Base-by-base conservation (phyloP, 2,797 vertebrate genomes). In the Tauraco hartlaubi region DNA sequence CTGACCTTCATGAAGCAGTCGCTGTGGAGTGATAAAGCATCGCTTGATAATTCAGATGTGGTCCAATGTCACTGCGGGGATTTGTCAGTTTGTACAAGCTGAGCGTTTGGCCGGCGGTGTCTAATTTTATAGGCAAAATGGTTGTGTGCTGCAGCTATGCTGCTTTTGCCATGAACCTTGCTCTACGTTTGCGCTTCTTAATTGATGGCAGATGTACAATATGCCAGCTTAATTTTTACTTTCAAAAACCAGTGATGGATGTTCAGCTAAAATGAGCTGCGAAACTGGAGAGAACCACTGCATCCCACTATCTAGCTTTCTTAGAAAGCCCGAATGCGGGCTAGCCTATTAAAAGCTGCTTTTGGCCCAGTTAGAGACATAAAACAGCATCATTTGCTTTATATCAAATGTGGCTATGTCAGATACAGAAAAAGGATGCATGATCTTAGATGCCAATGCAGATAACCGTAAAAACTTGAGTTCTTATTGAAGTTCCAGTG, bases 391-490 rank as follows among this genome's bases (percentile, higher is more conserved):
- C 20, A 21, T 73, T 78, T 88, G 81, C 72, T 69, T 6, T 39
- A 5, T 76, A 74, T 88, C 44, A 62, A 62, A 15, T 61, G 23
- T 10, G 33, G 11, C 31, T 68, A 5, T 54, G 19, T 67, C 63
- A 73, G 67, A 76, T 58, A 31, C 51, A 46, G 81, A 71, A 55
- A 59, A 49, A 72, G 9, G 26, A 15, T 46, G 37, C 43, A 0
- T 5, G 43, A 56, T 69, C 73, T 90, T 73, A 86, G 85, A 90
- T 88, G 90, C 77, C 75, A 71, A 55, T 25, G 23, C 4, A 25
- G 74, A 92, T 94, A 95, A 88, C 72, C 80, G 83, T 81, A 88
- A 92, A 94, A 92, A 64, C 67, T 86, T 51, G 31, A 92, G 41
- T 41, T 85, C 59, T 79, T 82, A 59, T 29, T 93, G 80, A 86